A percentile compares a stretch with the other conserved stretches of the same genome.
Evolutionary conservation across 1,140 invertebrate genomes (phyloP).

Genomic region (Zeugodacus cucurbitae): DNA sequence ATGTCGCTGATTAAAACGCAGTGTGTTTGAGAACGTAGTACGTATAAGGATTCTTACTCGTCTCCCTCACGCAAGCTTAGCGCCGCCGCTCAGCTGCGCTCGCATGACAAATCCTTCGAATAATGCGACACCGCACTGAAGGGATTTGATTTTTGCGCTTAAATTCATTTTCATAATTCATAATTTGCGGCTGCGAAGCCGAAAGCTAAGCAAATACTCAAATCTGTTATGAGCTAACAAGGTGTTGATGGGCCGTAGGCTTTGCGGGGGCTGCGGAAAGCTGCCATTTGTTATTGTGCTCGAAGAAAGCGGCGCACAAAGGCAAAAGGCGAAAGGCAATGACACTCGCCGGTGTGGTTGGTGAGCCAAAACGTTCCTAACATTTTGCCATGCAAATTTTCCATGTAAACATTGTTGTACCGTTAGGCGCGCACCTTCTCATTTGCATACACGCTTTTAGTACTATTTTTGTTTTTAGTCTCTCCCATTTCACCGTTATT

Average conservation of each 20-base stretch:
- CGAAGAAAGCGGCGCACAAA: neutral
- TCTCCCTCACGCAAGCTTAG: neutral
- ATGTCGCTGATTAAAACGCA: neutral
- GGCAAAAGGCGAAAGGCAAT: neutral
- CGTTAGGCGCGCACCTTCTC: neutral
- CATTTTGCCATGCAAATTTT: neutral
- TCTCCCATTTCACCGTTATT: neutral
- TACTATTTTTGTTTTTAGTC: neutral
- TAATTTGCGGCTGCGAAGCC: neutral
- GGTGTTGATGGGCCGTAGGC: no score
- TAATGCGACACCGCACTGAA: neutral
- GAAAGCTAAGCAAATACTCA: neutral
- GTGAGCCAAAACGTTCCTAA: neutral
- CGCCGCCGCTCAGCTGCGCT: neutral
- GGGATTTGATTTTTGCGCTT: neutral
- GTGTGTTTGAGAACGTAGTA: neutral
- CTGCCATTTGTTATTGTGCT: neutral
- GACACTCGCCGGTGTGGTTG: neutral
- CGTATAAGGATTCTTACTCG: no score
- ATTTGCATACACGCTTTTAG: neutral
- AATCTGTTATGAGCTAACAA: neutral
- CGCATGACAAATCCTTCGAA: neutral
- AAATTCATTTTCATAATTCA: slow-evolving; percentile 20
- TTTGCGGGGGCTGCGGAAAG: neutral
- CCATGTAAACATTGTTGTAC: neutral